Evolutionary conservation across 2,888 invertebrate genomes (phyloP).

Genomic region (Criorhina ranunculi): DNA sequence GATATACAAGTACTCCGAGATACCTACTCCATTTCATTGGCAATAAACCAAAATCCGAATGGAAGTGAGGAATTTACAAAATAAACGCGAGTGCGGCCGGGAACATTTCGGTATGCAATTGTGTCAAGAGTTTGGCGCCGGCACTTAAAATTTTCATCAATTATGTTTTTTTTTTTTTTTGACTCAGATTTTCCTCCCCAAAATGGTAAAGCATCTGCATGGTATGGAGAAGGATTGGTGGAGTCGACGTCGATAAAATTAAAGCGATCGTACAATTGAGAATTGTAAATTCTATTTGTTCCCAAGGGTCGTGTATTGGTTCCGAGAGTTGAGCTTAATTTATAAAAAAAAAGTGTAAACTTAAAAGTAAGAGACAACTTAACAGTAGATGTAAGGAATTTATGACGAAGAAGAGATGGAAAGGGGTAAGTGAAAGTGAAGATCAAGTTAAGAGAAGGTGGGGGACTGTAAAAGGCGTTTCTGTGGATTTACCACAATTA

Average conservation of each 20-base stretch:
- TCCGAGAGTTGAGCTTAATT: no score
- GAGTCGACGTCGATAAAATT: constrained; percentile 51
- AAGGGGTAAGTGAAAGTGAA: no score
- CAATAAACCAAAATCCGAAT: constrained; percentile 60
- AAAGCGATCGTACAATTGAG: constrained; percentile 59
- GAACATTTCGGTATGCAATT: constrained; percentile 63
- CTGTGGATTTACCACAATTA: no score
- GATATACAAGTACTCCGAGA: constrained; percentile 4
- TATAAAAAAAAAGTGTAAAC: no score
- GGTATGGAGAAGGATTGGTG: constrained; percentile 2
- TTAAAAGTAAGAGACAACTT: no score
- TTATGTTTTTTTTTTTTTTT: constrained; percentile 26
- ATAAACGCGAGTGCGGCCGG: constrained; percentile 45
- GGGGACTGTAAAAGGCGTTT: no score
- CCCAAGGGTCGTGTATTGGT: no score
- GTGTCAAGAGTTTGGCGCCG: constrained; percentile 74
- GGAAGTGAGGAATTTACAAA: constrained; percentile 44
- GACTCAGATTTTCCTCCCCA: constrained; percentile 36
- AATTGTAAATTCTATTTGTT: constrained; percentile 29
- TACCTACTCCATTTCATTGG: constrained; percentile 64
- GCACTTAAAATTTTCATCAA: constrained; percentile 68
- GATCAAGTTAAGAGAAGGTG: no score
- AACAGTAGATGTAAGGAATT: no score
- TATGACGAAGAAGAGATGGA: no score
- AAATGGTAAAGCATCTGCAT: constrained; percentile 42